Evolutionary conservation across 2,113 vertebrate genomes (phyloP).

Genomic region (Brachypodius melanocephalos): DNA sequence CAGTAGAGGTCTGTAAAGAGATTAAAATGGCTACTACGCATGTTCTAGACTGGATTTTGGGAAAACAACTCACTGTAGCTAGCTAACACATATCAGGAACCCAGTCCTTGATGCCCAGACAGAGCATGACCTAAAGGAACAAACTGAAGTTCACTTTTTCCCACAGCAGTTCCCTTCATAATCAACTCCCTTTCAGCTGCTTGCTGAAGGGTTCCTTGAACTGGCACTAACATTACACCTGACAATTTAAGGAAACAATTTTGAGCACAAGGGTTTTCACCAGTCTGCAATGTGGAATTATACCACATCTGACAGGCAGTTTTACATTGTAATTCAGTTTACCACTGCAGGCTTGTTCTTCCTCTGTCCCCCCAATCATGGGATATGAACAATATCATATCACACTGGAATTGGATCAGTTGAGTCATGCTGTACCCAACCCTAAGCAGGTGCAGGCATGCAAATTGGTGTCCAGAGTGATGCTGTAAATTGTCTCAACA

Average conservation of each 20-base stretch:
- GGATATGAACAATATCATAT: not conserved
- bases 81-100: not conserved
- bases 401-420: not conserved
- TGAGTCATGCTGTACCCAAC: not conserved
- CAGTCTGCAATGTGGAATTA: not conserved
- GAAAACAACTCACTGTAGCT: not conserved
- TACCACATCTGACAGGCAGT: not conserved
- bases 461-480: not conserved
- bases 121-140: not conserved
- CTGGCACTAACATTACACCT: not conserved
- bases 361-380: not conserved
- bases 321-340: not conserved
- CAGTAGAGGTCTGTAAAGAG: constrained; percentile 8
- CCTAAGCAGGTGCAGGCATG: not conserved
- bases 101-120: not conserved
- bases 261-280: not conserved
- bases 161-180: not conserved
- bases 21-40: not conserved
- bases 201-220: not conserved
- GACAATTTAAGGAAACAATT: not conserved
- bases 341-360: not conserved
- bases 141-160: not conserved
- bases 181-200: not conserved
- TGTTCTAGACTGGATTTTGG: not conserved
- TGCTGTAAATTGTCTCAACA: not conserved